Conservation (phyloP, 2,113 vertebrate genomes). For the Mobula hypostoma region DNA sequence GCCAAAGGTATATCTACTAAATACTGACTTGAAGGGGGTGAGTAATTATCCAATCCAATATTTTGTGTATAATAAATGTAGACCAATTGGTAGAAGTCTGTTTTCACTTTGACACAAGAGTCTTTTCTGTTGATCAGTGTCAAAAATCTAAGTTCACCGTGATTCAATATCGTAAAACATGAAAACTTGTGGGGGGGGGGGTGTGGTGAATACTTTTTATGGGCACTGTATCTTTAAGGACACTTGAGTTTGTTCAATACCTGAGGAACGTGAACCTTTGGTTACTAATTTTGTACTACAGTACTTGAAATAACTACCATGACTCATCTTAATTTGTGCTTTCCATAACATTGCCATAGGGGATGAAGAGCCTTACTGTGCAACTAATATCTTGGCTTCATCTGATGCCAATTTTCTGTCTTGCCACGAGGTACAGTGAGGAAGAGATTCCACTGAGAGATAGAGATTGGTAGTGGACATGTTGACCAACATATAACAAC, state of each 20-base stretch:
- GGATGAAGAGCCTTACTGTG: not conserved
- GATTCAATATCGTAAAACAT: no score
- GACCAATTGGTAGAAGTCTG: no score
- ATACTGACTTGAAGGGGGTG: no score
- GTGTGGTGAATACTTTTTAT: no score
- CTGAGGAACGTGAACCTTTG: not conserved
- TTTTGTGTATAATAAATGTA: no score
- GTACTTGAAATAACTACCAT: not conserved
- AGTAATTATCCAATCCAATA: no score
- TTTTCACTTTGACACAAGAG: no score
- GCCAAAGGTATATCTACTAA: no score
- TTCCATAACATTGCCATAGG: not conserved
- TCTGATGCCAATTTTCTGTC: not conserved
- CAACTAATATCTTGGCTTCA: not conserved
- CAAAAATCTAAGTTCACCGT: no score
- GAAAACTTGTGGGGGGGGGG: no score
- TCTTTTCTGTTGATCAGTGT: no score
- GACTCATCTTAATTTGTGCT: not conserved
- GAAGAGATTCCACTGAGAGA: not conserved
- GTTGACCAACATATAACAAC: not conserved
- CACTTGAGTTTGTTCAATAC: not conserved
- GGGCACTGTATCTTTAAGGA: not conserved
- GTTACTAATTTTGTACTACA: constrained; percentile 17
- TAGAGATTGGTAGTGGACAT: not conserved
- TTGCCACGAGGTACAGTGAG: not conserved